phyloP scores from a whole-genome alignment of 2,888 invertebrate species.

The Nomada lathburiana region DNA sequence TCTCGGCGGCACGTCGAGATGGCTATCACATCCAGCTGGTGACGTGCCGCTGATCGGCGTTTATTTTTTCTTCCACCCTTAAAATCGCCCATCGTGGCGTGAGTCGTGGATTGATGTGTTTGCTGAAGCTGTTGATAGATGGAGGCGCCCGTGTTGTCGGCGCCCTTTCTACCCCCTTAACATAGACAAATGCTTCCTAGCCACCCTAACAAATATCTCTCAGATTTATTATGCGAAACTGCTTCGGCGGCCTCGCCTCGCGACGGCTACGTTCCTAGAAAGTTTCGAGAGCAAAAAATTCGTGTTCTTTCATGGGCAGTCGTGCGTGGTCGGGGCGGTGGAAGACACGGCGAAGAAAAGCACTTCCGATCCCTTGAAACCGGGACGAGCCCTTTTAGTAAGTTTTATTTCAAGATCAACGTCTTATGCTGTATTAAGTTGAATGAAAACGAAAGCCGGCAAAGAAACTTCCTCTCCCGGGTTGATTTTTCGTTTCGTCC shows the following conservation, averaged over 20 bases:
- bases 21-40: not conserved
- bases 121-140: slow-evolving; percentile 81
- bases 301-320: slow-evolving; percentile 68
- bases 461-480: slow-evolving; percentile 46
- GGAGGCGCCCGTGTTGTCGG: slow-evolving; percentile 79
- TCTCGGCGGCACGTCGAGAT: too few species aligned
- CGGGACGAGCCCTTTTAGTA: slow-evolving; percentile 65
- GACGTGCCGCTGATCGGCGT: slow-evolving; percentile 64
- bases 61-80: slow-evolving; percentile 75
- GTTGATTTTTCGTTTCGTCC: slow-evolving; percentile 30
- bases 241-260: slow-evolving; percentile 58
- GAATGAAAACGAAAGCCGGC: slow-evolving; percentile 58
- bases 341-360: slow-evolving; percentile 63
- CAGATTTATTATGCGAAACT: slow-evolving; percentile 82
- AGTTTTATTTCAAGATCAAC: slow-evolving; percentile 65
- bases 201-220: slow-evolving; percentile 77
- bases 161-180: slow-evolving; percentile 77
- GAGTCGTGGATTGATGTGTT: slow-evolving; percentile 81
- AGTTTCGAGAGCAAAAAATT: slow-evolving; percentile 70
- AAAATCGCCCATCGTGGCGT: slow-evolving; percentile 77
- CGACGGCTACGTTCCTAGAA: slow-evolving; percentile 70
- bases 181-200: slow-evolving; percentile 81
- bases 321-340: slow-evolving; percentile 56
- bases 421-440: slow-evolving; percentile 60
- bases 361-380: slow-evolving; percentile 55